Percentiles rank a stretch among this genome's conserved stretches.
These are phyloP conservation scores for Lerema accius DNA, from an alignment of 1,140 invertebrate genomes.

Conservation along the genomic window DNA sequence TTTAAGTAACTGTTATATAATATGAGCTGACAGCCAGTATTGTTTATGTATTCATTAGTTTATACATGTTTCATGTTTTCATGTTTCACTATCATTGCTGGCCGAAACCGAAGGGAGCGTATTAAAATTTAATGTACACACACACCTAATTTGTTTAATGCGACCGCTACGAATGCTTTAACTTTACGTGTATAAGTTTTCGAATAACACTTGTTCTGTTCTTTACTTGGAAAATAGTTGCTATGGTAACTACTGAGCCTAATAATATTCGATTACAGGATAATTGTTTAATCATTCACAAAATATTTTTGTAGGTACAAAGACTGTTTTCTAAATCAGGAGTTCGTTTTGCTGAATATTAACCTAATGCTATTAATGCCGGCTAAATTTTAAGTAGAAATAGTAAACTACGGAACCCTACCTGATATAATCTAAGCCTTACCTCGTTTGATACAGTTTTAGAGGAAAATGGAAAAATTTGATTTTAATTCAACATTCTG, in stretches of 20 bases:
- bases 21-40: too few relatives aligned
- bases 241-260: neutral
- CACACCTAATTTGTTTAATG: slow-evolving; percentile 24
- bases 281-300: too few relatives aligned
- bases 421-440: too few relatives aligned
- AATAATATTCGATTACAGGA: neutral
- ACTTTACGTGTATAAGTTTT: slow-evolving; percentile 2
- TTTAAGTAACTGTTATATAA: too few relatives aligned
- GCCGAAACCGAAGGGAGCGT: slow-evolving; percentile 12
- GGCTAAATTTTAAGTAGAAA: too few relatives aligned
- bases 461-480: too few relatives aligned
- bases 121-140: slow-evolving; percentile 27
- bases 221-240: slow-evolving; percentile 22
- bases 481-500: neutral
- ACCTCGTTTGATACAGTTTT: too few relatives aligned
- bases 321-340: too few relatives aligned
- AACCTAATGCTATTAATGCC: too few relatives aligned
- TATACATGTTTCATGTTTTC: neutral
- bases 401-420: too few relatives aligned
- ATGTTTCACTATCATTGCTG: neutral
- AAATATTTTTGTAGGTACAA: too few relatives aligned
- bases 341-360: too few relatives aligned
- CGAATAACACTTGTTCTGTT: slow-evolving; percentile 10
- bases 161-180: slow-evolving; percentile 31
- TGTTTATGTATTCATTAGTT: neutral